A percentile compares a stretch with the other conserved stretches of the same genome.
phyloP scores from a whole-genome alignment of 2,113 vertebrate species.

The Centropus unirufus region DNA sequence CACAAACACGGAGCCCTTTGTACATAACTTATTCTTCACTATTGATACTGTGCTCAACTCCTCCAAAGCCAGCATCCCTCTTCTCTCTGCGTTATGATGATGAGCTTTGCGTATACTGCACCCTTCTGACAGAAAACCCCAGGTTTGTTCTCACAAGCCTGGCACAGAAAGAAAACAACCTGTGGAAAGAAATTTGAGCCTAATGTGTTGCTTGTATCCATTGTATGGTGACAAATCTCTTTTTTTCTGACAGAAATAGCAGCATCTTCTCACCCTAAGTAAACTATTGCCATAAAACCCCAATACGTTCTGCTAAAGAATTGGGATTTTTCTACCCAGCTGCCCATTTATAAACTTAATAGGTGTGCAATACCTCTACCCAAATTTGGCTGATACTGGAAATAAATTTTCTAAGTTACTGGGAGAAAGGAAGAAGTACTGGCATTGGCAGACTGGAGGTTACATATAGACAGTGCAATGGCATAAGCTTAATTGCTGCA shows the following conservation, averaged over 20 bases:
- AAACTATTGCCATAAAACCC: background rate
- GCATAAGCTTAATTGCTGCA: background rate
- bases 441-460: background rate
- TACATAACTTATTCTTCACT: background rate
- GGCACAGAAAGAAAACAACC: background rate
- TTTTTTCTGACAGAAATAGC: background rate
- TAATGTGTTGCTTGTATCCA: background rate
- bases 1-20: background rate
- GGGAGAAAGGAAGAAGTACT: background rate
- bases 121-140: background rate
- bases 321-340: background rate
- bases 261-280: background rate
- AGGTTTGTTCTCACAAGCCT: background rate
- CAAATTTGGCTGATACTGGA: background rate
- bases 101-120: background rate
- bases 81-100: background rate
- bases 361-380: background rate
- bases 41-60: background rate
- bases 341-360: background rate
- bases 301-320: background rate
- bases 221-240: background rate
- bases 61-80: background rate
- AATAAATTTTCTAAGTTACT: background rate
- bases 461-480: background rate
- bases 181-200: background rate